A percentile compares a stretch with the other conserved stretches of the same genome.
Conservation (phyloP, 64 coral and sea anemone genomes). For the Platygyra sinensis region DNA sequence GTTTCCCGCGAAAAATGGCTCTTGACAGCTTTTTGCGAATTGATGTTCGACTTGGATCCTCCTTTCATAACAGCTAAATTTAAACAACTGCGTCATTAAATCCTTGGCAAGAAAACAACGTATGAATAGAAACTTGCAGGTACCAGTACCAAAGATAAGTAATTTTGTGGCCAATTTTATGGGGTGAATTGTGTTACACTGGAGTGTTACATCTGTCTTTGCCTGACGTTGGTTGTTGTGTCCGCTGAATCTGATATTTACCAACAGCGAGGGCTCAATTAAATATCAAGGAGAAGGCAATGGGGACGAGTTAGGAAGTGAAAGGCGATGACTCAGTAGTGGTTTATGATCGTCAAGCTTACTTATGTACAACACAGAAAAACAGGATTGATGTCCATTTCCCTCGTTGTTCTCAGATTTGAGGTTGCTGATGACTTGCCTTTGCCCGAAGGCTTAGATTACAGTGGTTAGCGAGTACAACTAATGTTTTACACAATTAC, state of each 20-base stretch:
- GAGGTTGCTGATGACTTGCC: conserved; percentile 81
- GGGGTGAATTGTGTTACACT: no score
- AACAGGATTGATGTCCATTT: conserved; percentile 88
- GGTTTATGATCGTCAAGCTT: no score
- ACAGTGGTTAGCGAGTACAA: conserved; percentile 66
- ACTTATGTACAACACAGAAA: background rate
- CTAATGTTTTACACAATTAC: no score
- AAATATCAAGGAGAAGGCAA: no score
- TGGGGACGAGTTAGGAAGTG: no score
- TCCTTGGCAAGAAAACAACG: conserved; percentile 3
- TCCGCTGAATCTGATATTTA: background rate
- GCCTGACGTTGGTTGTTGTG: background rate
- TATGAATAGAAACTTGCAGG: background rate
- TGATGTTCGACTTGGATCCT: background rate
- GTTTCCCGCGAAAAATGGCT: conserved; percentile 27
- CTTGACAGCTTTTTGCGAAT: background rate
- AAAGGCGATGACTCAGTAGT: no score
- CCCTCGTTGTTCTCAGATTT: conserved; percentile 88
- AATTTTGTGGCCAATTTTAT: no score
- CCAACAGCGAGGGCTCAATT: background rate
- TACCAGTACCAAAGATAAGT: background rate
- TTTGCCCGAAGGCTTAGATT: conserved; percentile 64
- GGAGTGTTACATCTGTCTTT: no score
- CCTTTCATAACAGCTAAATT: background rate
- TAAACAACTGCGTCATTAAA: background rate